These are phyloP conservation scores for Glareola pratincola DNA, from an alignment of 2,113 vertebrate species.

Conservation along the genomic window DNA sequence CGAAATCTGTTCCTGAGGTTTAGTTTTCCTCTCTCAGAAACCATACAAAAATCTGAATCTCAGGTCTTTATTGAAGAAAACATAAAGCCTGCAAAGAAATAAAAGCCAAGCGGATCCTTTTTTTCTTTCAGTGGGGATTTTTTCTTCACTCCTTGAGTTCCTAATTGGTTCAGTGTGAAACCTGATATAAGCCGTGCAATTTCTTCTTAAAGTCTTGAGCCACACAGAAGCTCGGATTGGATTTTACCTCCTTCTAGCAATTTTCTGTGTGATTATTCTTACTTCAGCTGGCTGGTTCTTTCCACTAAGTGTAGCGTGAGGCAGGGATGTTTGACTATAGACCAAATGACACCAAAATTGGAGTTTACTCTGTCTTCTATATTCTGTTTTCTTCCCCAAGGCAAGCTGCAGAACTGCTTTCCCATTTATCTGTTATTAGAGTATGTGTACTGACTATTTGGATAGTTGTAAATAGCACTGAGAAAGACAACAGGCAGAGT, in stretches of 20 bases:
- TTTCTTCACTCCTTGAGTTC: background rate
- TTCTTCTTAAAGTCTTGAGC: background rate
- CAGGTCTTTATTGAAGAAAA: background rate
- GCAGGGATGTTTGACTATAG: background rate
- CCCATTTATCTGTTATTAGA: background rate
- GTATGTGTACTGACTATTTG: background rate
- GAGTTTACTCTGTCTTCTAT: background rate
- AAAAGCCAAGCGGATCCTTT: background rate
- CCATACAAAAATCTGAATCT: background rate
- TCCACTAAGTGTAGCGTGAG: background rate
- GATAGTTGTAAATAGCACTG: background rate
- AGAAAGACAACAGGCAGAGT: background rate
- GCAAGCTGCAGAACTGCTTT: background rate
- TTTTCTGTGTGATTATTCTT: background rate
- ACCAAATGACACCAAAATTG: background rate
- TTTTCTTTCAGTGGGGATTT: background rate
- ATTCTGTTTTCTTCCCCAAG: background rate
- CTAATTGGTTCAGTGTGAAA: constrained; percentile 11
- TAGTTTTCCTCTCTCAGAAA: background rate
- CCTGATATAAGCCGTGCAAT: background rate
- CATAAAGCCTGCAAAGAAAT: background rate
- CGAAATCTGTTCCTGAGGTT: background rate
- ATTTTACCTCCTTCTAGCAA: background rate
- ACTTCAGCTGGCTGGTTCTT: background rate
- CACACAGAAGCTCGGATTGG: background rate